A percentile compares a stretch with the other conserved stretches of the same genome.
These are phyloP conservation scores for Eristalis arbustorum DNA, from an alignment of 2,888 invertebrate genomes.

Conservation along the genomic window DNA sequence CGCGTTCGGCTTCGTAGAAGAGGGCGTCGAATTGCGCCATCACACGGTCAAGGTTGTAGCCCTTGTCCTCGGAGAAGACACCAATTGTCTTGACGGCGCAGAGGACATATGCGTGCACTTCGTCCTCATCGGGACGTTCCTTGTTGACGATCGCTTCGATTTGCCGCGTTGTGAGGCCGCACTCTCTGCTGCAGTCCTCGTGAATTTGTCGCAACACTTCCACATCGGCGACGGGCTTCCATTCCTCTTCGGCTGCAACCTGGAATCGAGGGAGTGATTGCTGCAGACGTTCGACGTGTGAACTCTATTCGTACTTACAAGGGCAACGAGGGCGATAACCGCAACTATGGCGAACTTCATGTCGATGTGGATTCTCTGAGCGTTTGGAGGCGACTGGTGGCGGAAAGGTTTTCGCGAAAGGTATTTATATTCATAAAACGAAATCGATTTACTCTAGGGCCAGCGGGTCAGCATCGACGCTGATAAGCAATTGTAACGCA, in stretches of 20 bases:
- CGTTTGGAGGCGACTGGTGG: neutral
- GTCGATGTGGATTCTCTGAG: neutral
- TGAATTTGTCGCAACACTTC: neutral
- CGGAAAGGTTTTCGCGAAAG: neutral
- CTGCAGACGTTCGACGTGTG: neutral
- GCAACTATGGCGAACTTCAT: neutral
- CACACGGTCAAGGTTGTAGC: neutral
- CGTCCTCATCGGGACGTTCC: neutral
- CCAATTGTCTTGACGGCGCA: neutral
- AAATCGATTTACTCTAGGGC: neutral
- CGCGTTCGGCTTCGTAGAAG: neutral
- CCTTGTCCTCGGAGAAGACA: neutral
- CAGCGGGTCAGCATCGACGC: neutral
- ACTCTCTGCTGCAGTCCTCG: neutral
- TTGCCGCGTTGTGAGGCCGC: neutral
- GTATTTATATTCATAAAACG: neutral
- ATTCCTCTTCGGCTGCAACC: neutral
- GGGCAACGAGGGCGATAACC: neutral
- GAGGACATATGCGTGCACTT: neutral
- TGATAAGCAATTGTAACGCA: neutral
- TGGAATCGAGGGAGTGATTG: neutral
- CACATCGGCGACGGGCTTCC: neutral
- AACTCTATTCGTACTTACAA: neutral
- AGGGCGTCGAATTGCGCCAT: neutral
- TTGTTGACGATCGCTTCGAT: neutral